phyloP scores from a whole-genome alignment of 1,140 invertebrate genomes.

The Theocolax elegans region DNA sequence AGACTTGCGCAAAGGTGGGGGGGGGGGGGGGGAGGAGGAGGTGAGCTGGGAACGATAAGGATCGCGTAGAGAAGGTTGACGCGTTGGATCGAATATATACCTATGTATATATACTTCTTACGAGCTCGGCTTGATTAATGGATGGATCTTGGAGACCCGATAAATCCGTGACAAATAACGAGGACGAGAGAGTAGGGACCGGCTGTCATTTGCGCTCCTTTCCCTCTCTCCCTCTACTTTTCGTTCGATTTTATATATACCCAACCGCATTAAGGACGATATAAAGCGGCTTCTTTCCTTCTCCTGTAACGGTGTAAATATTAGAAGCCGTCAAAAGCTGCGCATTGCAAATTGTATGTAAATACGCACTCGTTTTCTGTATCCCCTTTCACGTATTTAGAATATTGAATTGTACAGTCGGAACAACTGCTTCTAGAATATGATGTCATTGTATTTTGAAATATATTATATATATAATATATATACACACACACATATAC shows the following conservation, averaged over 20 bases:
- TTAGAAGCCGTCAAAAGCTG: too few species aligned
- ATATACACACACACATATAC: too few species aligned
- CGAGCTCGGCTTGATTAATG: slow-evolving; percentile 9
- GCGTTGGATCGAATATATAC: background rate
- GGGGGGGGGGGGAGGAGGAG: background rate
- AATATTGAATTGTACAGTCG: too few species aligned
- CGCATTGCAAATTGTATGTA: too few species aligned
- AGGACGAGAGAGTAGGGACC: background rate
- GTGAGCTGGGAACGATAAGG: background rate
- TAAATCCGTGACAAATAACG: slow-evolving; percentile 27
- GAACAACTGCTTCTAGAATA: too few species aligned
- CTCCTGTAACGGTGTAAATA: too few species aligned
- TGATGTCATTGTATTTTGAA: too few species aligned
- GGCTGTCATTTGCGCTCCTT: background rate
- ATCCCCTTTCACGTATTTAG: too few species aligned
- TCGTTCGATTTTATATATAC: background rate
- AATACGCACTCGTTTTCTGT: too few species aligned
- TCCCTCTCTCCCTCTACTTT: background rate
- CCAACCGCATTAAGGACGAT: background rate
- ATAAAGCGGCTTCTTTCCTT: too few species aligned
- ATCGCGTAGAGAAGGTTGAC: background rate
- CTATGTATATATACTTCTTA: background rate
- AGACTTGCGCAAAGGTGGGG: background rate
- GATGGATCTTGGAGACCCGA: background rate
- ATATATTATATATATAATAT: too few species aligned